phyloP scores from a whole-genome alignment of 2,797 vertebrate genomes.

The Masticophis lateralis region DNA sequence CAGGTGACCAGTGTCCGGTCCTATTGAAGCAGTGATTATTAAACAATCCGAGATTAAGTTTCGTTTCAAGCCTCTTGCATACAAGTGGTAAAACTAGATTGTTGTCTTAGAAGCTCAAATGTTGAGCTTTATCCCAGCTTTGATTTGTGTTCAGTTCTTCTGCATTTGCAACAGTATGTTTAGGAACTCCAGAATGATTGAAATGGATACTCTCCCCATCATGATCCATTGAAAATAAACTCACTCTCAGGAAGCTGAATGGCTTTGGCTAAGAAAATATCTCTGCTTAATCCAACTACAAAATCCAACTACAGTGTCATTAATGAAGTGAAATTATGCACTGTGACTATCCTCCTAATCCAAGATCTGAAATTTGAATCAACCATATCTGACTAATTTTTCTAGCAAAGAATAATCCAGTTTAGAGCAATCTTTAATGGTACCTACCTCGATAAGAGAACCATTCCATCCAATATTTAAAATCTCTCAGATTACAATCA shows the following conservation, averaged over 20 bases:
- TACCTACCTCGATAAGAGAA: constrained; percentile 92
- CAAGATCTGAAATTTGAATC: background rate
- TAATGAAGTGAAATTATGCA: background rate
- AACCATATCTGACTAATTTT: background rate
- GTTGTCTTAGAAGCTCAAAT: background rate
- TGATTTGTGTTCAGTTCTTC: background rate
- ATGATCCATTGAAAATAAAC: background rate
- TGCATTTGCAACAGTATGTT: constrained; percentile 40
- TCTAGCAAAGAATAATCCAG: background rate
- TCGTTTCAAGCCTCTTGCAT: background rate
- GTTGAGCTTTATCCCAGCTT: background rate
- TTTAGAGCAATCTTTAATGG: rapidly evolving
- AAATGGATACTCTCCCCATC: background rate
- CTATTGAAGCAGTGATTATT: background rate
- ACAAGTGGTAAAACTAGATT: background rate
- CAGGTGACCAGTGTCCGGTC: background rate
- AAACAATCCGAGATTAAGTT: background rate
- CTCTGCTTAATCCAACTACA: background rate
- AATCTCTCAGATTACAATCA: constrained; percentile 94
- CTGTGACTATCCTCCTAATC: constrained; percentile 9
- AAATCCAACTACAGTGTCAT: background rate
- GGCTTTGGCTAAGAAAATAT: background rate
- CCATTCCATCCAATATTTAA: constrained; percentile 99
- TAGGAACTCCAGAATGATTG: constrained; percentile 9
- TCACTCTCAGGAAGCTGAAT: background rate